Evolutionary conservation across 2,113 vertebrate species (phyloP).

Genomic region (Hemiscyllium ocellatum): DNA sequence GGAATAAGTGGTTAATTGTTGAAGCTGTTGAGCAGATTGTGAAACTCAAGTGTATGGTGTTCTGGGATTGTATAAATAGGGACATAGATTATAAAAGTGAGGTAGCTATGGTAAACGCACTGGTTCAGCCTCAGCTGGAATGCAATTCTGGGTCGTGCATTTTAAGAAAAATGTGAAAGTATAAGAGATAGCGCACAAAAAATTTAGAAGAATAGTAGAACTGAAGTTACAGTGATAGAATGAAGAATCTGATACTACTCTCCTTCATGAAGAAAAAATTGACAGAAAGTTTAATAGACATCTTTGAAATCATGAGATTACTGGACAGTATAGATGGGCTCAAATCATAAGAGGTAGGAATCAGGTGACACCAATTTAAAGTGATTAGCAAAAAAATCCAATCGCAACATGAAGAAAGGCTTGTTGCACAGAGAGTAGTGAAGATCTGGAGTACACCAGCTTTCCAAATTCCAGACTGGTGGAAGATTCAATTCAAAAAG

Average conservation of each 20-base stretch:
- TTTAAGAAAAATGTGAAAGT: not conserved
- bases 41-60: not conserved
- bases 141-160: not conserved
- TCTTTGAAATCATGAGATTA: not conserved
- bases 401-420: not conserved
- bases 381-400: not conserved
- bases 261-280: no score
- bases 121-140: not conserved
- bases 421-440: not conserved
- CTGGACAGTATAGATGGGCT: not conserved
- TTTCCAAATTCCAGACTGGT: no score
- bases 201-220: not conserved
- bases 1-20: not conserved
- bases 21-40: not conserved
- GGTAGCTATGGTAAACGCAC: no score
- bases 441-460: no score
- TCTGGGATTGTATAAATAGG: not conserved
- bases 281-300: not conserved
- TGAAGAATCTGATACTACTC: not conserved
- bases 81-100: not conserved
- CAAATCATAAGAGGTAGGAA: not conserved
- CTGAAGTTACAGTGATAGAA: not conserved
- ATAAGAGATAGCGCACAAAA: not conserved
- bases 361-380: not conserved
- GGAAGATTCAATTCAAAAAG: not conserved